phyloP scores from a whole-genome alignment of 2,888 invertebrate genomes.

The Pilophorus perplexus region DNA sequence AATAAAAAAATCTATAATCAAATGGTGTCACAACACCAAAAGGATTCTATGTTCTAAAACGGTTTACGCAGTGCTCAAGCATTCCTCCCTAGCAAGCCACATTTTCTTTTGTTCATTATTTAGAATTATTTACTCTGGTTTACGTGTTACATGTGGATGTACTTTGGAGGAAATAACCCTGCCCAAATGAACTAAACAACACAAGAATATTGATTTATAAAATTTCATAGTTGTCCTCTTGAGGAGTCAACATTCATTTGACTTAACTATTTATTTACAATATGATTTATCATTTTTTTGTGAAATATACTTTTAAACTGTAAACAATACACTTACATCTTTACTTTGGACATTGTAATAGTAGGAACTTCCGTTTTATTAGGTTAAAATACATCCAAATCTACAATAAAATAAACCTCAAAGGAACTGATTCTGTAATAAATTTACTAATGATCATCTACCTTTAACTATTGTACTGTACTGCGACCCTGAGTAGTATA shows the following conservation, averaged over 20 bases:
- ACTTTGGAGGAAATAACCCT: constrained; percentile 9
- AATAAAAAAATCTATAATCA: constrained; percentile 35
- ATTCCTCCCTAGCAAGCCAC: constrained; percentile 28
- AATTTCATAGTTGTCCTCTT: constrained; percentile 33
- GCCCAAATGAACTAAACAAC: constrained; percentile 25
- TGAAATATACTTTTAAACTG: constrained; percentile 36
- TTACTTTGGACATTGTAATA: constrained; percentile 37
- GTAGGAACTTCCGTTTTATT: constrained; percentile 39
- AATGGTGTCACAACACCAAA: constrained; percentile 31
- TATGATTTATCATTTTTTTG: constrained; percentile 26
- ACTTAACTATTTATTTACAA: constrained; percentile 39
- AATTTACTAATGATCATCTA: constrained; percentile 34
- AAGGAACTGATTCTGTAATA: constrained; percentile 33
- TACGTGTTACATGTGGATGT: background rate
- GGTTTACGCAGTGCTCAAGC: constrained; percentile 17
- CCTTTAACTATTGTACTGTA: constrained; percentile 48
- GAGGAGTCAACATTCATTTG: constrained; percentile 27
- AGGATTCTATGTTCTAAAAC: constrained; percentile 25
- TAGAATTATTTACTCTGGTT: constrained; percentile 32
- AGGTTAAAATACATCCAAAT: constrained; percentile 39
- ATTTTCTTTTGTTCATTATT: constrained; percentile 12
- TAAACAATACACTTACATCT: constrained; percentile 39
- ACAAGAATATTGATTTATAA: constrained; percentile 36
- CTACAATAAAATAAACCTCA: constrained; percentile 37
- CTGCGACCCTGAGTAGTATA: constrained; percentile 48